Conservation (phyloP, 1,140 invertebrate species). For the Bombus waltoni region DNA sequence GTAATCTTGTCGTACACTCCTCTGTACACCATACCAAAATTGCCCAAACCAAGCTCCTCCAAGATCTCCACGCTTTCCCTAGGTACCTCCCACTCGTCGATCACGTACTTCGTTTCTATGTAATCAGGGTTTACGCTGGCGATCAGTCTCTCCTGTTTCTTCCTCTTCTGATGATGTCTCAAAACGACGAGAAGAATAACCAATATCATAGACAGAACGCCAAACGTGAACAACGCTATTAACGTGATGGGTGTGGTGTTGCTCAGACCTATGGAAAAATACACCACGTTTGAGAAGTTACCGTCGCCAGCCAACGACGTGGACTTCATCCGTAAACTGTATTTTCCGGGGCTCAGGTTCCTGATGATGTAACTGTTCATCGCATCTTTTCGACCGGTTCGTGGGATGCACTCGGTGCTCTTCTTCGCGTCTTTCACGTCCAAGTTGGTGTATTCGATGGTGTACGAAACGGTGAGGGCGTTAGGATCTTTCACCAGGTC, state of each 20-base stretch:
- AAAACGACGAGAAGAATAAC: constrained; percentile 15
- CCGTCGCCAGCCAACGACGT: constrained; percentile 86
- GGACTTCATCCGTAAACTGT: constrained; percentile 85
- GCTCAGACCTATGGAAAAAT: constrained; percentile 65
- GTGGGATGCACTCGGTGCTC: constrained; percentile 65
- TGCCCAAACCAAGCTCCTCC: constrained; percentile 86
- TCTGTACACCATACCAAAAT: constrained; percentile 88
- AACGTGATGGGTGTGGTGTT: constrained; percentile 45
- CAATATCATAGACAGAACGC: background rate
- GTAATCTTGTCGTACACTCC: constrained; percentile 80
- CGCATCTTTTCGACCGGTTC: background rate
- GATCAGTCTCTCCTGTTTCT: constrained; percentile 71
- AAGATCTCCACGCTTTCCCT: constrained; percentile 84
- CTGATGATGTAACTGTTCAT: constrained; percentile 52
- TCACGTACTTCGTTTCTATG: constrained; percentile 82
- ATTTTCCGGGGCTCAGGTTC: constrained; percentile 85
- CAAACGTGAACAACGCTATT: constrained; percentile 42
- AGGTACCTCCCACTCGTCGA: constrained; percentile 88
- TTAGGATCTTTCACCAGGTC: constrained; percentile 85
- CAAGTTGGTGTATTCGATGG: constrained; percentile 83
- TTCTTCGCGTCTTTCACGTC: constrained; percentile 74
- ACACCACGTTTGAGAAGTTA: constrained; percentile 78
- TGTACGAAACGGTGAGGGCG: constrained; percentile 85
- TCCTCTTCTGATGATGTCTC: constrained; percentile 57
- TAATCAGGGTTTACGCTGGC: constrained; percentile 79